These are phyloP conservation scores for Chalcosyrphus nemorum DNA, from an alignment of 2,888 invertebrate species.

Conservation along the genomic window DNA sequence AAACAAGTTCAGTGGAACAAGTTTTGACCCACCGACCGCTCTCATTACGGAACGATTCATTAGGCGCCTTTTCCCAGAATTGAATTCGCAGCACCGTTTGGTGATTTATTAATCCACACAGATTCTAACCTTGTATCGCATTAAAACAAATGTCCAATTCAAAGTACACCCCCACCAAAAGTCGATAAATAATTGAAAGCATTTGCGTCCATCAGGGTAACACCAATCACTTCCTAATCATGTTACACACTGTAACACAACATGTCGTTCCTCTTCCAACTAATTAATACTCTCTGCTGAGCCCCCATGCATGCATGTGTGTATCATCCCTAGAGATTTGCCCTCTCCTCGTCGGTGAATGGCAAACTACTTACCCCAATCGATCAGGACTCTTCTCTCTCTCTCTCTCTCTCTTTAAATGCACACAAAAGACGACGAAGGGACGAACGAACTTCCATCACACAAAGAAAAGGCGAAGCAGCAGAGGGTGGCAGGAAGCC, in stretches of 20 bases:
- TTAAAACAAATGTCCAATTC: conserved; percentile 19
- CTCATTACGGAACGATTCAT: background rate
- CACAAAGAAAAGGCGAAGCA: conserved; percentile 4
- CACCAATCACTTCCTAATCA: conserved; percentile 69
- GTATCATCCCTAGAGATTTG: conserved; percentile 22
- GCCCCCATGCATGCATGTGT: background rate
- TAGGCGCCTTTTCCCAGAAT: background rate
- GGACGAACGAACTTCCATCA: conserved; percentile 57
- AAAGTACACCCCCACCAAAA: background rate
- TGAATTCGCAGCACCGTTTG: background rate
- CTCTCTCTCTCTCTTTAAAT: conserved; percentile 47
- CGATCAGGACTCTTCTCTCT: too few relatives aligned
- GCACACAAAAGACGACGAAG: conserved; percentile 24
- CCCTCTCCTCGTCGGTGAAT: background rate
- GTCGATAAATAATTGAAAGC: conserved; percentile 59
- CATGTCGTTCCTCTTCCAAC: conserved; percentile 57
- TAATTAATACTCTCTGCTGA: conserved; percentile 63
- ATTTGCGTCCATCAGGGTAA: conserved; percentile 57
- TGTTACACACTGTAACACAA: conserved; percentile 55
- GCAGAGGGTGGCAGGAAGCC: too few relatives aligned
- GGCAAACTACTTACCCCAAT: conserved; percentile 44
- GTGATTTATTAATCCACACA: conserved; percentile 28
- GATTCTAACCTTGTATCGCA: conserved; percentile 7
- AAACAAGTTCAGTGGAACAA: too few relatives aligned
- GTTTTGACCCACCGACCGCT: too few relatives aligned